phyloP scores from a whole-genome alignment of 1,140 invertebrate species.

The Drosophila tsacasi region DNA sequence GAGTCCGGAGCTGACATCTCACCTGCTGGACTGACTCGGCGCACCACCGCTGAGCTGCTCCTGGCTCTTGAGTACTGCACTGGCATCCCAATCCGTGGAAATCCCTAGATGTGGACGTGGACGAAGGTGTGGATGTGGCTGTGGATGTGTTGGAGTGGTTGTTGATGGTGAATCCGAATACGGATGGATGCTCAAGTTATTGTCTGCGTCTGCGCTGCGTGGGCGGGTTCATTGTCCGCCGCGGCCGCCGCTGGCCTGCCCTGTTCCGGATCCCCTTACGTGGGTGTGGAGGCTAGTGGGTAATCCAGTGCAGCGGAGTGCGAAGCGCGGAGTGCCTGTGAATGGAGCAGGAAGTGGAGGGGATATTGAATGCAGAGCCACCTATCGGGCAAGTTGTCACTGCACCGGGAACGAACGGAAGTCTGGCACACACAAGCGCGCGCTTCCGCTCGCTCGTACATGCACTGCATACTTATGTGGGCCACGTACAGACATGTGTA shows the following conservation, averaged over 20 bases:
- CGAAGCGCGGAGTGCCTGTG: slow-evolving; percentile 3
- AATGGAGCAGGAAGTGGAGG: slow-evolving; percentile 15
- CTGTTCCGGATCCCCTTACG: slow-evolving; percentile 13
- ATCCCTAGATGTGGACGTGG: neutral
- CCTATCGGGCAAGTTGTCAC: slow-evolving; percentile 30
- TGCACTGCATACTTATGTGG: slow-evolving; percentile 33
- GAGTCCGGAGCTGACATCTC: slow-evolving; percentile 3
- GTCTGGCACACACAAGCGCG: slow-evolving; percentile 10
- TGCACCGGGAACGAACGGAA: slow-evolving; percentile 31
- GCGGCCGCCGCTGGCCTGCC: slow-evolving; percentile 8
- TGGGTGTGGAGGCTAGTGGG: neutral
- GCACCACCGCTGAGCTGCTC: slow-evolving; percentile 13
- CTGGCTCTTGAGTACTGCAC: slow-evolving; percentile 7
- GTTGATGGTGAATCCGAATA: slow-evolving; percentile 9
- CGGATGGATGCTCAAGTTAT: slow-evolving; percentile 21
- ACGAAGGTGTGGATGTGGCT: neutral
- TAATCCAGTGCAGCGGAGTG: slow-evolving; percentile 4
- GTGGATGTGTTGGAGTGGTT: neutral
- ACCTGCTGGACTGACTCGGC: slow-evolving; percentile 8
- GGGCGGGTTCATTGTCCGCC: slow-evolving; percentile 57
- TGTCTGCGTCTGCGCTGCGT: slow-evolving; percentile 16
- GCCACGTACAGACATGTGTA: slow-evolving; percentile 16
- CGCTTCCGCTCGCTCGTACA: slow-evolving; percentile 5
- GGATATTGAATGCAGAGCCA: slow-evolving; percentile 11
- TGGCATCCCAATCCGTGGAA: slow-evolving; percentile 12